Evolutionary conservation across 1,140 invertebrate species (phyloP).

Genomic region (Formica exsecta): DNA sequence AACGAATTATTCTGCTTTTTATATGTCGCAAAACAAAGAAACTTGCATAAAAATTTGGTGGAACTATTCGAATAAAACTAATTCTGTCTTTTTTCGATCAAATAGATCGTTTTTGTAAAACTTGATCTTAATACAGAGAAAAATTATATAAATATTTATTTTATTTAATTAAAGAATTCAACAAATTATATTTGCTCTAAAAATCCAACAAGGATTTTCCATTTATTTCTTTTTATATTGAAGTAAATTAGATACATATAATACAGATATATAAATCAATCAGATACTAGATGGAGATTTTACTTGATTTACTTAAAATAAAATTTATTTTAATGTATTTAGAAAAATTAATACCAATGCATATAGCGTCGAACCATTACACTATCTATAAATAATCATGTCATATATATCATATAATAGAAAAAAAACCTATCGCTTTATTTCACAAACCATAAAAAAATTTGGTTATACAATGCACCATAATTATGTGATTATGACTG

Average conservation of each 20-base stretch:
- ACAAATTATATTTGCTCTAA: neutral
- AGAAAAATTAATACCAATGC: no score
- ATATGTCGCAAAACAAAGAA: neutral
- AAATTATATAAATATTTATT: slow-evolving; percentile 7
- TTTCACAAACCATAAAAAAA: no score
- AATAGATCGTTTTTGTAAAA: neutral
- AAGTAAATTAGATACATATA: neutral
- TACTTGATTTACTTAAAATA: no score
- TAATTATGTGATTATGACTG: no score
- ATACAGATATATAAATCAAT: no score
- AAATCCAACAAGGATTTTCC: neutral
- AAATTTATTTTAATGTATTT: no score
- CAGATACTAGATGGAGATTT: no score
- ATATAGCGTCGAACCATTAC: no score
- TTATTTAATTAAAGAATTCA: neutral
- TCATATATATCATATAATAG: no score
- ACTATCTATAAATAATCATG: no score
- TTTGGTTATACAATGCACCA: no score
- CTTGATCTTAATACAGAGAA: neutral
- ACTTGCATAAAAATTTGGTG: neutral
- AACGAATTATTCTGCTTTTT: neutral
- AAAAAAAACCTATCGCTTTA: no score
- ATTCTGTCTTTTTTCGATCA: neutral
- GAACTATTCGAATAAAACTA: neutral
- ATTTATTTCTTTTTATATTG: neutral